Percentiles rank a stretch among this genome's conserved stretches.
Evolutionary conservation across 2,797 vertebrate species (phyloP).

Genomic region (Gambelia wislizenii): DNA sequence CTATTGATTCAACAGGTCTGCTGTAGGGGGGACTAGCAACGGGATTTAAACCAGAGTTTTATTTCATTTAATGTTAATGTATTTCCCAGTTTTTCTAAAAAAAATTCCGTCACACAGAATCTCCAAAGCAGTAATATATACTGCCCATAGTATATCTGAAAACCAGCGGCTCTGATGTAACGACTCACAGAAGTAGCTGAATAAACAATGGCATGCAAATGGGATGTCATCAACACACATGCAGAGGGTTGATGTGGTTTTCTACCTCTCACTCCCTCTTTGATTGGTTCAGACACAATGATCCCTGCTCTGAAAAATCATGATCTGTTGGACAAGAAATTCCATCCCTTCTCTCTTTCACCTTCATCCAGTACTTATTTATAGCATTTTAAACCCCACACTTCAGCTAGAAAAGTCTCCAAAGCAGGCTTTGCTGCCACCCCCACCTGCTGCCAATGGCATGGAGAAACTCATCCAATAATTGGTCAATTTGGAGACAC

Average conservation of each 20-base stretch:
- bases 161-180: not conserved
- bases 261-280: not conserved
- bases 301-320: not conserved
- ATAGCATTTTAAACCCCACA: not conserved
- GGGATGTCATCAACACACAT: too few species aligned
- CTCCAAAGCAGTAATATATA: not conserved
- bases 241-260: too few species aligned
- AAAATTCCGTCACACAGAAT: not conserved
- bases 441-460: not conserved
- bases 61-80: not conserved
- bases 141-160: not conserved
- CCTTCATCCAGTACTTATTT: not conserved
- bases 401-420: too few species aligned
- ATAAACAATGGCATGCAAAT: not conserved
- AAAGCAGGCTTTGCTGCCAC: not conserved
- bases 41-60: too few species aligned
- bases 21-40: too few species aligned
- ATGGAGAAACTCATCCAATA: too few species aligned
- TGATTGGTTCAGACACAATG: not conserved
- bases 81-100: not conserved
- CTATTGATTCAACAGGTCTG: too few species aligned
- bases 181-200: not conserved
- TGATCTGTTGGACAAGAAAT: not conserved
- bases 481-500: too few species aligned
- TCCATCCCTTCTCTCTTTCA: not conserved